phyloP scores from a whole-genome alignment of 2,888 invertebrate genomes.

The Periphyllus acericola region DNA sequence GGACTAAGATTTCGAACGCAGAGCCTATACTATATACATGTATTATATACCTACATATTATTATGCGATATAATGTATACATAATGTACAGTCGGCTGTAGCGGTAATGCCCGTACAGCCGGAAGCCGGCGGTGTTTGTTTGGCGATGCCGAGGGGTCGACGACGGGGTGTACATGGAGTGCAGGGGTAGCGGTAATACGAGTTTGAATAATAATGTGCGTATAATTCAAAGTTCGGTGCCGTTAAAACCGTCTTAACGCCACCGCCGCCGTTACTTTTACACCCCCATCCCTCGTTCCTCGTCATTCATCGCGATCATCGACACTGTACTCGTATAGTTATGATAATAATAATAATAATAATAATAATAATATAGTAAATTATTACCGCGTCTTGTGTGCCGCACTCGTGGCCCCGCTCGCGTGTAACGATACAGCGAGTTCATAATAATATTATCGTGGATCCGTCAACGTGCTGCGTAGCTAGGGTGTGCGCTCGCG shows the following conservation, averaged over 20 bases:
- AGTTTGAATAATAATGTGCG: constrained; percentile 39
- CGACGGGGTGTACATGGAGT: neutral
- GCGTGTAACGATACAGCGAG: too few relatives aligned
- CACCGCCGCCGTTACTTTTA: neutral
- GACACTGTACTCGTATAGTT: too few relatives aligned
- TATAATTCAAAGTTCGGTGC: constrained; percentile 34
- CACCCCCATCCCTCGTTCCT: neutral
- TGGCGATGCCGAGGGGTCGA: neutral
- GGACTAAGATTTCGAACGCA: neutral
- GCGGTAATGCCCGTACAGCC: neutral
- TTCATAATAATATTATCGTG: neutral
- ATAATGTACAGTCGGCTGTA: neutral
- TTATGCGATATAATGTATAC: neutral
- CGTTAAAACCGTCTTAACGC: constrained; percentile 43
- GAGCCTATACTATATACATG: neutral
- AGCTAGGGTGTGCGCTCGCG: neutral
- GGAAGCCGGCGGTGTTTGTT: neutral
- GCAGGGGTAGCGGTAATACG: neutral
- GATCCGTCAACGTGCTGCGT: too few relatives aligned
- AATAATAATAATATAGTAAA: too few relatives aligned
- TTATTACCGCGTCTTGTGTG: too few relatives aligned
- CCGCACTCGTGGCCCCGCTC: too few relatives aligned
- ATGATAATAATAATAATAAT: neutral
- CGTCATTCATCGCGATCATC: neutral
- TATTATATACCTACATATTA: neutral